Percentiles rank a stretch among this genome's conserved stretches.
These are phyloP conservation scores for Leuctra nigra DNA, from an alignment of 2,888 invertebrate species.

Conservation along the genomic window DNA sequence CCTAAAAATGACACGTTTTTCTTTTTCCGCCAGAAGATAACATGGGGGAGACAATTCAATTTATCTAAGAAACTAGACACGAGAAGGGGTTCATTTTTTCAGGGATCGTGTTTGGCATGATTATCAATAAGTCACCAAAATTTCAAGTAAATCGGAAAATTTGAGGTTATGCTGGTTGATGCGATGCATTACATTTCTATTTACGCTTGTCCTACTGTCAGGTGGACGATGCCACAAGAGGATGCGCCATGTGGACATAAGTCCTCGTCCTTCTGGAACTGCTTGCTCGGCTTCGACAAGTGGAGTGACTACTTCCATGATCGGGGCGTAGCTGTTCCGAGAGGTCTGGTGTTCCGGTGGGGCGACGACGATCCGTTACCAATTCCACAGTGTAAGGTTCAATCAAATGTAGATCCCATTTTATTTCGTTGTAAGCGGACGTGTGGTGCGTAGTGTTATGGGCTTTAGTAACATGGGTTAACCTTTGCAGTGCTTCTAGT, in stretches of 20 bases:
- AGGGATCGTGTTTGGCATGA: too few species aligned
- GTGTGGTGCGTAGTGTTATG: too few species aligned
- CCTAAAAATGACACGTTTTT: too few species aligned
- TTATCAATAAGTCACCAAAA: not conserved
- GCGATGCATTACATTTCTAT: not conserved
- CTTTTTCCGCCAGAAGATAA: too few species aligned
- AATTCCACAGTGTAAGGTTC: not conserved
- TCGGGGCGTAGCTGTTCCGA: not conserved
- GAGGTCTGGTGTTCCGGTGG: not conserved
- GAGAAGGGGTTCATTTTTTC: too few species aligned
- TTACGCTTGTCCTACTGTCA: too few species aligned
- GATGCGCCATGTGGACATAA: not conserved
- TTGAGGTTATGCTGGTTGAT: not conserved
- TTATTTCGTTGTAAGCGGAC: not conserved
- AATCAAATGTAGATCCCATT: not conserved
- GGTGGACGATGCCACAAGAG: too few species aligned
- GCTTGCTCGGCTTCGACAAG: slow-evolving; percentile 2
- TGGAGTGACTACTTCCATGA: not conserved
- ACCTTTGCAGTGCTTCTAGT: too few species aligned
- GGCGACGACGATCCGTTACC: not conserved
- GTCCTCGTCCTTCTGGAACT: not conserved
- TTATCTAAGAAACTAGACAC: too few species aligned
- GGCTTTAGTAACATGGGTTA: too few species aligned
- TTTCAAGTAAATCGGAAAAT: not conserved
- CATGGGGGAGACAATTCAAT: too few species aligned